These are phyloP conservation scores for Xestia xanthographa DNA, from an alignment of 2,888 invertebrate genomes.

Conservation along the genomic window DNA sequence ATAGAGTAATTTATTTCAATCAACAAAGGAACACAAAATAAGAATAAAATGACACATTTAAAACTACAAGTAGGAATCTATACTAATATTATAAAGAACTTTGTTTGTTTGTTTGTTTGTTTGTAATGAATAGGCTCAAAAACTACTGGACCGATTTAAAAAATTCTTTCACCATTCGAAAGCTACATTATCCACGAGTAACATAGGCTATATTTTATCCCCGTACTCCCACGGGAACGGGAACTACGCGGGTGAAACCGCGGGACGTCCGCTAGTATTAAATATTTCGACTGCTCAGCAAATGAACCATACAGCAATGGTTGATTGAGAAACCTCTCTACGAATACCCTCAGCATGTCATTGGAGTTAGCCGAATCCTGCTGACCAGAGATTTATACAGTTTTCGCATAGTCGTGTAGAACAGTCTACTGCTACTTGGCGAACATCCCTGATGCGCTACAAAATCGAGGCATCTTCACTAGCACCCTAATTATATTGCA, in stretches of 20 bases:
- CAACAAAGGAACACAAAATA: background rate
- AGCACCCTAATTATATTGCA: background rate
- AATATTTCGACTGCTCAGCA: background rate
- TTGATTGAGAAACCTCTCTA: background rate
- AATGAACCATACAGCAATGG: background rate
- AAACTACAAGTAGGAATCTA: too few species aligned
- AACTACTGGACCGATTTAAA: too few species aligned
- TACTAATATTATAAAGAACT: too few species aligned
- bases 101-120: too few species aligned
- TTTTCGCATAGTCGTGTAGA: background rate
- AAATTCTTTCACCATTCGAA: too few species aligned
- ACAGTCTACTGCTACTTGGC: background rate
- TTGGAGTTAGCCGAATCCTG: background rate
- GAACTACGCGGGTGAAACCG: too few species aligned
- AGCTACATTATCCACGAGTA: too few species aligned
- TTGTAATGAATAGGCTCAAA: too few species aligned
- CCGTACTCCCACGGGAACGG: too few species aligned
- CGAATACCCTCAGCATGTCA: background rate
- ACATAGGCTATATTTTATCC: too few species aligned
- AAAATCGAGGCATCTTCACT: background rate
- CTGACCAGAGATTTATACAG: background rate
- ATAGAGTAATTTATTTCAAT: background rate
- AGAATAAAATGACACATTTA: background rate
- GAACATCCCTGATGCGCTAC: background rate
- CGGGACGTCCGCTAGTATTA: too few species aligned